These are phyloP conservation scores for Sorex maritimensis DNA, from an alignment of 2,797 vertebrate genomes.

Conservation along the genomic window DNA sequence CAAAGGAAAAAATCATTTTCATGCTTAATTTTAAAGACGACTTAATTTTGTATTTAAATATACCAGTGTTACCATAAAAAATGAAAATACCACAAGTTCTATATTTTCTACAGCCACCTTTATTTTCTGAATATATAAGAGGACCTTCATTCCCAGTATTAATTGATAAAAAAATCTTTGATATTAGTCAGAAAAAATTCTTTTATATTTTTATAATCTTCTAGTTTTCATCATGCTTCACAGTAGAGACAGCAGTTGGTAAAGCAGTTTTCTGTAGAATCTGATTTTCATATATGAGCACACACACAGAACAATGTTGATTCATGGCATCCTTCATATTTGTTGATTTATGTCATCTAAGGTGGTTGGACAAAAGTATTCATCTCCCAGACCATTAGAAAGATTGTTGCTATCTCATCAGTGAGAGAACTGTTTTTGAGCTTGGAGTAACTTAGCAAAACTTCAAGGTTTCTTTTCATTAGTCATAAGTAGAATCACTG, in stretches of 20 bases:
- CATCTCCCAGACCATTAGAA: not conserved
- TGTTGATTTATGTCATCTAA: not conserved
- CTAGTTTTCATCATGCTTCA: slow-evolving; percentile 13
- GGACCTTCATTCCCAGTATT: not conserved
- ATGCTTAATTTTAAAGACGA: no score
- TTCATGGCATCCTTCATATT: not conserved
- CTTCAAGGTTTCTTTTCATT: not conserved
- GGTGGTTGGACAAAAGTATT: not conserved
- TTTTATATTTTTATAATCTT: not conserved
- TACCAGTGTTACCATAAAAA: not conserved
- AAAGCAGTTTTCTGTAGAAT: not conserved
- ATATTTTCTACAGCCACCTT: slow-evolving; percentile 9
- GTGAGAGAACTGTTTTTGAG: not conserved
- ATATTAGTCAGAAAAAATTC: not conserved
- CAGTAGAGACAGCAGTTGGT: not conserved
- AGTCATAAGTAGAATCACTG: slow-evolving; percentile 46
- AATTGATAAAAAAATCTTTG: slow-evolving; percentile 25
- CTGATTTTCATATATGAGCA: not conserved
- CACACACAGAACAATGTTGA: not conserved
- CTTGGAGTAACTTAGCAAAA: not conserved
- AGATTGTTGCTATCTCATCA: not conserved
- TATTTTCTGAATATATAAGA: slow-evolving; percentile 24
- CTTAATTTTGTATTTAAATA: no score
- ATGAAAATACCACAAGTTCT: not conserved
- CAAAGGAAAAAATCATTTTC: not conserved